Evolutionary conservation across 92 coral and sea anemone genomes (phyloP).

Genomic region (Paragorgia papillata): DNA sequence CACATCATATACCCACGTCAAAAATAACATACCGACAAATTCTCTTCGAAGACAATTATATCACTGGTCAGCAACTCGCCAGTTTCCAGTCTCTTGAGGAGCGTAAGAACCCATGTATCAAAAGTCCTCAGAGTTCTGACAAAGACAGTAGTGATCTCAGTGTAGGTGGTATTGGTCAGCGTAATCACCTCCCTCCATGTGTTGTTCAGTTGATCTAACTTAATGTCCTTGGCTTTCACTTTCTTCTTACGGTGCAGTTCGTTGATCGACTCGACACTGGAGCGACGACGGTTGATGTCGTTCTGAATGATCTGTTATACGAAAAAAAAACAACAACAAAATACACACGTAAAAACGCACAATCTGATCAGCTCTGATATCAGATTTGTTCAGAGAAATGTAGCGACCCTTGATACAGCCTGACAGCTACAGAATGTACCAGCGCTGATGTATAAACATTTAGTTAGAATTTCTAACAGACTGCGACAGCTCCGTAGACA

Average conservation of each 20-base stretch:
- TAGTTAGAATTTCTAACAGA: too few species aligned
- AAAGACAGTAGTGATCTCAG: constrained; percentile 90
- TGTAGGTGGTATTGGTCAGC: constrained; percentile 67
- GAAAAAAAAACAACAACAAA: background rate
- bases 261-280: constrained; percentile 90
- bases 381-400: too few species aligned
- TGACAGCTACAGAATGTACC: too few species aligned
- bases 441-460: too few species aligned
- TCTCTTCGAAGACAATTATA: constrained; percentile 91
- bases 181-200: constrained; percentile 85
- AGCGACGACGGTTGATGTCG: constrained; percentile 89
- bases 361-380: too few species aligned
- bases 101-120: constrained; percentile 84
- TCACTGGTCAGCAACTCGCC: constrained; percentile 92
- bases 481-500: too few species aligned
- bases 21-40: constrained; percentile 68
- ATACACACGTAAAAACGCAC: too few species aligned
- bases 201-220: constrained; percentile 85
- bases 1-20: background rate
- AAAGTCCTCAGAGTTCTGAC: constrained; percentile 85
- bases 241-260: constrained; percentile 87
- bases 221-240: constrained; percentile 93
- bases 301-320: constrained; percentile 69
- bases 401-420: too few species aligned
- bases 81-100: constrained; percentile 86